Base-by-base conservation (phyloP, 1,140 invertebrate genomes). In the Eriocheir sinensis region DNA sequence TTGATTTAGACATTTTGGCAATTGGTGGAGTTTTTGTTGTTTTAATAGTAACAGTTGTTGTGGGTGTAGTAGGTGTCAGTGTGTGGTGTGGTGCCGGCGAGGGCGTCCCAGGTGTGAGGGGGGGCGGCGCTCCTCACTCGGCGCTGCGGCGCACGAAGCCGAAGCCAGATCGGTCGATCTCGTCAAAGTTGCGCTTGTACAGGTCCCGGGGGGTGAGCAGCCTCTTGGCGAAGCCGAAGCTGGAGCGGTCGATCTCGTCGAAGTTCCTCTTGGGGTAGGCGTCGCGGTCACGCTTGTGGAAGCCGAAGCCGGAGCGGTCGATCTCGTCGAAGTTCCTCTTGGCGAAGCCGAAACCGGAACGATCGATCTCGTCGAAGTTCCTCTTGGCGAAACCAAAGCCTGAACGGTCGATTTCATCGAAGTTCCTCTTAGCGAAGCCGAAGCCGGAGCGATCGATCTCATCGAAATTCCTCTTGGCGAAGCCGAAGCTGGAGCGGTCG, bases 351-450 rank as follows among this genome's bases (percentile, higher is more conserved):
- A 97, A 97, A 32, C 96, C 96, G 21, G 96, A 97, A 95, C 97
- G 96, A 96, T 97, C 97, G 91, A 97, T 97, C 96, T 97, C 97
- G 94, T 97, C 97, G 93, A 97, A 97, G 98, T 98, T 97, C 97
- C 97, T 97, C 91, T 96, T 96, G 92, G 92, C 36, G 72, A 96
- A 97, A 44, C 96, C 96, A 95, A 97, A 97, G 41, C 97, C 97
- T 94, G 97, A 97, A 27, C 97, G 96, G 96, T 98, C 97, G 95
- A 97, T 97, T 96, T 98, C 97, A 95, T 97, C 97, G 36, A 98
- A 97, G 96, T 97, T 97, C 85, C 97, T 96, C 96, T 97, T 97
- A 41, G 96, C 96, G 92, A 97, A 97, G 94, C 96, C 96, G 95
- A 97, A 97, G 34, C 96, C 96, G 6, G 96, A 97, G 95, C 97